Percentiles rank a stretch among this genome's conserved stretches.
phyloP scores from a whole-genome alignment of 2,797 vertebrate species.

The Phaenicophaeus curvirostris region DNA sequence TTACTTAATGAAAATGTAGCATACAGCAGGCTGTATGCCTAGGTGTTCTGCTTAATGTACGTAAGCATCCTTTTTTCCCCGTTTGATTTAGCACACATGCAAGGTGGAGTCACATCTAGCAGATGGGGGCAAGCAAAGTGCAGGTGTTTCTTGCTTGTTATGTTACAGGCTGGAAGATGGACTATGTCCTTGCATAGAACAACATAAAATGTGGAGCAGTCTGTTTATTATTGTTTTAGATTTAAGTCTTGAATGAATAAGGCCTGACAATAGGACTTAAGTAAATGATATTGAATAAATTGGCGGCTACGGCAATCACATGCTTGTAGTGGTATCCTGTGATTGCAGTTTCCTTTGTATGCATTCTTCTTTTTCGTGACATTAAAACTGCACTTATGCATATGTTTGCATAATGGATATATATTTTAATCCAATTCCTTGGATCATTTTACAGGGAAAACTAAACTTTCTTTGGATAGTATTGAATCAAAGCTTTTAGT shows the following conservation, averaged over 20 bases:
- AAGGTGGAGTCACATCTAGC: not conserved
- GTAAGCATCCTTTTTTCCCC: not conserved
- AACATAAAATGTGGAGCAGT: not conserved
- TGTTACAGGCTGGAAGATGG: not conserved
- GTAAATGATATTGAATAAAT: not conserved
- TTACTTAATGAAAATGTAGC: not conserved
- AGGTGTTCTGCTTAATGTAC: not conserved
- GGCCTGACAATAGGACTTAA: not conserved
- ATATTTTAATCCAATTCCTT: not conserved
- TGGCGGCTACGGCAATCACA: not conserved
- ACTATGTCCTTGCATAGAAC: not conserved
- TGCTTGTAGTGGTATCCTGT: not conserved
- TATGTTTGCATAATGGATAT: not conserved
- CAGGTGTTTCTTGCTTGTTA: not conserved
- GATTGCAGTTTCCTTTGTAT: not conserved
- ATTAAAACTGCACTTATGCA: not conserved
- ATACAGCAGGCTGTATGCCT: not conserved
- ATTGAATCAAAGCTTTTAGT: not conserved
- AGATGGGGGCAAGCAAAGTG: no score
- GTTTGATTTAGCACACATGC: not conserved
- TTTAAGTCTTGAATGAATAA: not conserved
- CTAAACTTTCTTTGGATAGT: not conserved
- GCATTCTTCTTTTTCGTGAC: not conserved
- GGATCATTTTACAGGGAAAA: not conserved
- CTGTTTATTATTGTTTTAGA: not conserved